Conservation (phyloP, 2,888 invertebrate species). For the Erannis defoliaria region DNA sequence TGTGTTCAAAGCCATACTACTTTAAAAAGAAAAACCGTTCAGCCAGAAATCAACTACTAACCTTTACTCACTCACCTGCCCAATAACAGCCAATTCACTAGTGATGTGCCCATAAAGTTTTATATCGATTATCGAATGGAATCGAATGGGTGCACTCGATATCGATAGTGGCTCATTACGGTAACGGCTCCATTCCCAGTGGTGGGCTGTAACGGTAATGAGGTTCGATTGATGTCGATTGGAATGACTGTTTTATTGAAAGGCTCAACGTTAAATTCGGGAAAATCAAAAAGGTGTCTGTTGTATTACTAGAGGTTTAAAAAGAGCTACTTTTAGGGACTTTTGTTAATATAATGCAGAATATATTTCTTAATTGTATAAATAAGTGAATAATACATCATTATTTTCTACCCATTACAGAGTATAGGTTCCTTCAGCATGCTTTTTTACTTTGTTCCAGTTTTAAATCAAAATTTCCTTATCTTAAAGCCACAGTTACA, state of each 20-base stretch:
- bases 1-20: no score
- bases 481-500: constrained; percentile 27
- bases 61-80: constrained; percentile 29
- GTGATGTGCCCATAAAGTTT: constrained; percentile 44
- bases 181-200: constrained; percentile 63
- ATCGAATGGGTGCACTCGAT: constrained; percentile 51
- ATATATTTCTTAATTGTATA: no score
- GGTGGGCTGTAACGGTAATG: constrained; percentile 58
- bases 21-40: background rate
- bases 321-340: background rate
- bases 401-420: background rate
- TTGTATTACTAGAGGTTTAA: background rate
- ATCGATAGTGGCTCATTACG: constrained; percentile 61
- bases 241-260: constrained; percentile 24
- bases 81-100: constrained; percentile 36
- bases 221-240: constrained; percentile 35
- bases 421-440: background rate
- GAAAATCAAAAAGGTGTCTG: constrained; percentile 1
- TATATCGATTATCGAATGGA: constrained; percentile 55
- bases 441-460: background rate
- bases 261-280: constrained; percentile 13
- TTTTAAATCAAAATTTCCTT: background rate
- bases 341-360: no score
- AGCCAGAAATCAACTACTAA: constrained; percentile 7
- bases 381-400: no score